Evolutionary conservation across 2,888 invertebrate species (phyloP).

Genomic region (Balanococcus diminutus): DNA sequence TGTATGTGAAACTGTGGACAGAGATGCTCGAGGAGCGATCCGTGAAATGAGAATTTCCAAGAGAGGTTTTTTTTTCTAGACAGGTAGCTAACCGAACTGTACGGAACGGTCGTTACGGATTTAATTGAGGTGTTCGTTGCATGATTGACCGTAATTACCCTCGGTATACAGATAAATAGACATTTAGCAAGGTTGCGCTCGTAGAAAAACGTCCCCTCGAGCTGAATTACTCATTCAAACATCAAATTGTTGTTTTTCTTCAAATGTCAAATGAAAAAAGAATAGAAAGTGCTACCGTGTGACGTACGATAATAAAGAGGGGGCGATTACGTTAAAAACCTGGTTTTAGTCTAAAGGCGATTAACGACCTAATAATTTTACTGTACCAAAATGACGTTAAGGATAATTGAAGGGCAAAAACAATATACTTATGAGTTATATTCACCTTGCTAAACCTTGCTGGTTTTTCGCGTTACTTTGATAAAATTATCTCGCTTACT

Average conservation of each 20-base stretch:
- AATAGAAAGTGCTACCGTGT: slow-evolving; percentile 12
- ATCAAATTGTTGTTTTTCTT: slow-evolving; percentile 23
- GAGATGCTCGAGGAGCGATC: not conserved
- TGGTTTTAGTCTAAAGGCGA: slow-evolving; percentile 35
- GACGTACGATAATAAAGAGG: not conserved
- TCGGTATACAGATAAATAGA: not conserved
- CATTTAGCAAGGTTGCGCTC: not conserved
- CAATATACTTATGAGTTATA: slow-evolving; percentile 18
- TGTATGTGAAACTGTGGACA: not conserved
- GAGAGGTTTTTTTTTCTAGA: not conserved
- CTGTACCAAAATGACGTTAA: slow-evolving; percentile 44
- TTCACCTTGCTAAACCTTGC: slow-evolving; percentile 40
- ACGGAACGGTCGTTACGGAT: not conserved
- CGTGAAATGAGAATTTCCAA: not conserved
- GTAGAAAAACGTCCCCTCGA: slow-evolving; percentile 3
- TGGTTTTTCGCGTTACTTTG: slow-evolving; percentile 24
- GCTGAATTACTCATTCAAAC: slow-evolving; percentile 1
- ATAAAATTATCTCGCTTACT: slow-evolving; percentile 19
- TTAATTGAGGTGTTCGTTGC: not conserved
- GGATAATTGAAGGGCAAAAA: slow-evolving; percentile 42
- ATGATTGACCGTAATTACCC: not conserved
- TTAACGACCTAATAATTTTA: slow-evolving; percentile 48
- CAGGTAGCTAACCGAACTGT: too few species aligned
- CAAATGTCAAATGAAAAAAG: slow-evolving; percentile 23
- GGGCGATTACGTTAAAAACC: not conserved